Base-by-base conservation (phyloP, 2,113 vertebrate species). In the Mellivora capensis region DNA sequence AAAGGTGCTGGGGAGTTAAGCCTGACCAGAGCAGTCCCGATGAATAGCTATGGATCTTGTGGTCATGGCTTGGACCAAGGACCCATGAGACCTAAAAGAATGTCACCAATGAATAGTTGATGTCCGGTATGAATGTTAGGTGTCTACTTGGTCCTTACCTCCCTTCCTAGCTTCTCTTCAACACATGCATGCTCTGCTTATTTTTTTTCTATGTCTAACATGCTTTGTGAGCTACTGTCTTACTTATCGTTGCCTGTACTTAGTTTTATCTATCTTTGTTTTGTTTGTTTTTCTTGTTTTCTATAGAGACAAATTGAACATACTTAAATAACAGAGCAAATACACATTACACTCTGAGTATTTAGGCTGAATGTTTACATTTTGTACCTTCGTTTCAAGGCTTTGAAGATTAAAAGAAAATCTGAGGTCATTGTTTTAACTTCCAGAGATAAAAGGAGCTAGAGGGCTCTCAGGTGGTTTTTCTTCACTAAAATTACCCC, bases 331-430 rank as follows among this genome's bases (percentile, higher is more conserved):
- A 87, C n/a, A 71, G 81, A 71, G 44, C 17, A 91, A 94, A 90
- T 23, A 92, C 27, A 83, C 13, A 61, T 94, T 67, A 54, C 1
- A 57, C 20, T 34, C 21, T 37, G 1, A 93, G 27, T 86, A 79
- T 93, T 85, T 71, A 90, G 49, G 21, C 34, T 42, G 29, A 52
- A 61, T 91, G 44, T 93, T 97, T 96, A 76, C 49, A 76, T 76
- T 96, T 96, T 94, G 14, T 84, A 97, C 39, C 29, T 92, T 49
- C 90, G 12, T n/a, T 76, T 97, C 29, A 84, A 94, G 93, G 25
- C 47, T 97, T 98, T 71, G 31, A 76, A 76, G 42, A 71, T 74
- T 3, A 67, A 74, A 74, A 39, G 74, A 87, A 62, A 79, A 42
- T 2, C 15, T 49, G 37, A 91, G n/a, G 52, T 15, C 21, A n/a